A percentile compares a stretch with the other conserved stretches of the same genome.
Evolutionary conservation across 2,797 vertebrate species (phyloP).

Genomic region (Garrulus glandarius): DNA sequence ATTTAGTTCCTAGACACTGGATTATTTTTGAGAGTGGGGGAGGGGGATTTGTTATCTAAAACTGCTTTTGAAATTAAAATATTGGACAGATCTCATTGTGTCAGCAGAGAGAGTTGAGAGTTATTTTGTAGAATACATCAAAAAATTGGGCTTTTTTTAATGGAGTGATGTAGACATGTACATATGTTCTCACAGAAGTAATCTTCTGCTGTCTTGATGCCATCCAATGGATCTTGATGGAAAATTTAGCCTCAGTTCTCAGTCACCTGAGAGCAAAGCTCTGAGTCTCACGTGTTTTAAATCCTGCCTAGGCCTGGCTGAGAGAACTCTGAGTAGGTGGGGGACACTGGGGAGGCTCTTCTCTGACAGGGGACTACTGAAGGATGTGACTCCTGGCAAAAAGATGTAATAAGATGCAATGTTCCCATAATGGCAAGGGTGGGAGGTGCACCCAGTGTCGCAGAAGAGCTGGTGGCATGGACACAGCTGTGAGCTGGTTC

Average conservation of each 20-base stretch:
- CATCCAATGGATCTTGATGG: not conserved
- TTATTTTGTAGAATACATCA: not conserved
- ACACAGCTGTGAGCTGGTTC: not conserved
- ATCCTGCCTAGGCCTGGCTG: not conserved
- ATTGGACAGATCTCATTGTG: not conserved
- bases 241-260: not conserved
- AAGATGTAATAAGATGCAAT: not conserved
- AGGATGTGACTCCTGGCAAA: not conserved
- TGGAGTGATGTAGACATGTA: not conserved
- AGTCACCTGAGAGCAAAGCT: not conserved
- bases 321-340: not conserved
- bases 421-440: not conserved
- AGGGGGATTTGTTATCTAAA: not conserved
- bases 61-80: not conserved
- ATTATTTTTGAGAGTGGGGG: not conserved
- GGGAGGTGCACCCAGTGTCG: not conserved
- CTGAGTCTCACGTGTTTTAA: not conserved
- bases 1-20: not conserved
- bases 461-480: not conserved
- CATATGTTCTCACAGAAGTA: not conserved
- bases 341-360: not conserved
- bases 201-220: not conserved
- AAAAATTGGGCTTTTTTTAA: not conserved
- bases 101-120: not conserved
- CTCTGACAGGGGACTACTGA: not conserved